phyloP scores from a whole-genome alignment of 2,797 vertebrate species.

The Lithobates sylvaticus region DNA sequence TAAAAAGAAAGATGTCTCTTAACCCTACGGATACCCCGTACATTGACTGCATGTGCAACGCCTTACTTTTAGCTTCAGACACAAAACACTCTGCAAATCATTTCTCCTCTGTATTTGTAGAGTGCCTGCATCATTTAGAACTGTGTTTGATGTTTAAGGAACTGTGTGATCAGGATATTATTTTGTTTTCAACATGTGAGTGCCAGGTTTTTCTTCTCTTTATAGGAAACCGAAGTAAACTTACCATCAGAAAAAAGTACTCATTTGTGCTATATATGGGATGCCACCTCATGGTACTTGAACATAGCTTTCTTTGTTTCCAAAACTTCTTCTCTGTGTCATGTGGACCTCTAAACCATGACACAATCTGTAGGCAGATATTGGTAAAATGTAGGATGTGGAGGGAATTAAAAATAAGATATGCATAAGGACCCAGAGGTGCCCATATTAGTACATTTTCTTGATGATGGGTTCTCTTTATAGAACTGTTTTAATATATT shows the following conservation, averaged over 20 bases:
- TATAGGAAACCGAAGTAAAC: neutral
- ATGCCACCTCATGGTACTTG: no score
- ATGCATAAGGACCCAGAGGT: no score
- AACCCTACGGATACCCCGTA: constrained; percentile 21
- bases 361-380: no score
- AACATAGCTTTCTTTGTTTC: no score
- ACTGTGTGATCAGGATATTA: neutral
- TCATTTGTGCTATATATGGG: no score
- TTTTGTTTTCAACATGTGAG: constrained; percentile 5
- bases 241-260: neutral
- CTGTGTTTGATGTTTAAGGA: constrained; percentile 17
- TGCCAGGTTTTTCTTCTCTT: neutral
- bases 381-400: no score
- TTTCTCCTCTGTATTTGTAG: neutral
- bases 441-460: no score
- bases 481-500: no score
- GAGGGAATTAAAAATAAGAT: no score
- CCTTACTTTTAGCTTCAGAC: neutral
- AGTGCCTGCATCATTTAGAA: neutral
- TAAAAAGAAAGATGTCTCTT: constrained; percentile 23
- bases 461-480: no score
- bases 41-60: neutral
- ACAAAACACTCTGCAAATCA: neutral
- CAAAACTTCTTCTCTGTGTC: no score
- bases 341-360: no score